Evolutionary conservation across 2,888 invertebrate genomes (phyloP).

Genomic region (Drosophila melanocephala): DNA sequence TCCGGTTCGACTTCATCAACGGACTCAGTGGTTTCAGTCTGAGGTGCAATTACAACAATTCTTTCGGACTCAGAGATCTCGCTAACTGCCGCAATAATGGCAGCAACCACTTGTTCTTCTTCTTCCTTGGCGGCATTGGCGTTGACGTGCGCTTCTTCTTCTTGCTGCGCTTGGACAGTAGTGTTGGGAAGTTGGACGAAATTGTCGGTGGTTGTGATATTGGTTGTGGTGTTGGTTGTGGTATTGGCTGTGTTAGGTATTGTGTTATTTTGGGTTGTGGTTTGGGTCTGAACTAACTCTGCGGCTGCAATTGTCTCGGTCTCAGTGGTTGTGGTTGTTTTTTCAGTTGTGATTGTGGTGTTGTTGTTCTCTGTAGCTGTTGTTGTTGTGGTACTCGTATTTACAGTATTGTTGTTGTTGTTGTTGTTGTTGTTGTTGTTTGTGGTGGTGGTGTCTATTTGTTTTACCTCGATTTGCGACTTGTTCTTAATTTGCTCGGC

Average conservation of each 20-base stretch:
- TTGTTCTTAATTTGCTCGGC: slow-evolving; percentile 75
- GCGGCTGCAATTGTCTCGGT: slow-evolving; percentile 72
- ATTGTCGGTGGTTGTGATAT: slow-evolving; percentile 38
- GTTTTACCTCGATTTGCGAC: slow-evolving; percentile 84
- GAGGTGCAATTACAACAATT: slow-evolving; percentile 56
- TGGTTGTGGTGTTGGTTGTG: slow-evolving; percentile 40
- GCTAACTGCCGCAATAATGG: slow-evolving; percentile 74
- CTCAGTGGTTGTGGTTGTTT: slow-evolving; percentile 55
- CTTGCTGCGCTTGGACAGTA: slow-evolving; percentile 49
- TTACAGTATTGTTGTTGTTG: slow-evolving; percentile 62
- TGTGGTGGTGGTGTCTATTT: slow-evolving; percentile 60
- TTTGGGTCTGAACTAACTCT: slow-evolving; percentile 80
- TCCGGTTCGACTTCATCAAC: slow-evolving; percentile 11
- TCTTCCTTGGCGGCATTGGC: slow-evolving; percentile 46
- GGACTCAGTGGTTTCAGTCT: slow-evolving; percentile 20
- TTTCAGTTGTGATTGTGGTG: slow-evolving; percentile 46
- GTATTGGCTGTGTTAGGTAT: slow-evolving; percentile 43
- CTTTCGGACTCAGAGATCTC: slow-evolving; percentile 49
- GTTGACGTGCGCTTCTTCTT: slow-evolving; percentile 27
- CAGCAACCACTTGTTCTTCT: slow-evolving; percentile 68
- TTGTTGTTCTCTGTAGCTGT: slow-evolving; percentile 61
- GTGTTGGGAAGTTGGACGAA: slow-evolving; percentile 30
- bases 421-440: slow-evolving; percentile 46
- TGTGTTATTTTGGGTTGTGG: slow-evolving; percentile 60
- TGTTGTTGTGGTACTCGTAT: slow-evolving; percentile 72